A percentile compares a stretch with the other conserved stretches of the same genome.
These are phyloP conservation scores for Anniella stebbinsi DNA, from an alignment of 2,797 vertebrate genomes.

Conservation along the genomic window DNA sequence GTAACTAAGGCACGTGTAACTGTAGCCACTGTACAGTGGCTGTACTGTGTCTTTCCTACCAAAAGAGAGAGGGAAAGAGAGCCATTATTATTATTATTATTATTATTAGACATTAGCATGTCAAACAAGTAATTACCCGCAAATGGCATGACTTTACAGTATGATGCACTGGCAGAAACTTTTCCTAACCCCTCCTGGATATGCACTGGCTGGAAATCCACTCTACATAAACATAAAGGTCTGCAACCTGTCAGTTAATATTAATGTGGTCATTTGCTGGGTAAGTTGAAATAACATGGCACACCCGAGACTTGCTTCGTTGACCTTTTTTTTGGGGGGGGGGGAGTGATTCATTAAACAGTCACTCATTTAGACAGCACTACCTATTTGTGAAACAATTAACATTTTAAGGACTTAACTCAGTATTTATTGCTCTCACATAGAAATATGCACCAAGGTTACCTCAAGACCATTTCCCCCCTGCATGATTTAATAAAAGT, in stretches of 20 bases:
- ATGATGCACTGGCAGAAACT: constrained; percentile 69
- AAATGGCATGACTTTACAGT: constrained; percentile 63
- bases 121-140: constrained; percentile 62
- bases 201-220: constrained; percentile 73
- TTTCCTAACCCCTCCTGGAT: constrained; percentile 76
- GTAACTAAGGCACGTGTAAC: too few relatives aligned
- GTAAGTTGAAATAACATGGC: constrained; percentile 79
- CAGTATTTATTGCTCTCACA: constrained; percentile 73
- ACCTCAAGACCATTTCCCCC: constrained; percentile 52
- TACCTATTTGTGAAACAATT: constrained; percentile 76
- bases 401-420: constrained; percentile 77
- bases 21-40: too few relatives aligned
- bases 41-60: background rate
- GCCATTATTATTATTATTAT: constrained; percentile 53
- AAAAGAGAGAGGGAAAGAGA: background rate
- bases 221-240: constrained; percentile 80
- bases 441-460: constrained; percentile 62
- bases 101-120: constrained; percentile 27
- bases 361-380: constrained; percentile 77
- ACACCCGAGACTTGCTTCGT: constrained; percentile 72
- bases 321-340: constrained; percentile 76
- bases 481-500: constrained; percentile 56
- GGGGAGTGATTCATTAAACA: constrained; percentile 78
- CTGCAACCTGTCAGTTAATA: constrained; percentile 81
- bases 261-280: constrained; percentile 77